Evolutionary conservation across 2,797 vertebrate genomes (phyloP), one percentile per base, ranked within the genome.

Genomic region (Valencia hispanica): DNA sequence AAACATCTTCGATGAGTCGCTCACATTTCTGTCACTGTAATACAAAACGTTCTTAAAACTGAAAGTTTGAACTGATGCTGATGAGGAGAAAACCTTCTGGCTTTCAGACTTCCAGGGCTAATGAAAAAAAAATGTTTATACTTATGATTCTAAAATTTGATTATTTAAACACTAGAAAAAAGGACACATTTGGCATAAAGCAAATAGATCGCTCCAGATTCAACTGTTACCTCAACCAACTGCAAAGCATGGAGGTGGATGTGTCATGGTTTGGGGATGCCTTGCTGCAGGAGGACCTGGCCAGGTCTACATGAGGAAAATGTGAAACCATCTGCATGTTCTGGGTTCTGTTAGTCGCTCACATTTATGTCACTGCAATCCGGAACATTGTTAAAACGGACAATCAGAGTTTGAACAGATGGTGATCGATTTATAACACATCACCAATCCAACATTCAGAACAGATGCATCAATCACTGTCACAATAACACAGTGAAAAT

Each of bases 401-500:
- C 57, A 69, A 48, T 84, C 72, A 27, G 61, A 74, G 10, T 59
- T 77, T 30, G 48, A 80, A 74, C 34, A 68, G 20, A 34, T 79
- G 75, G 70, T 50, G 12, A 78, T 70, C 66, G 66, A 59, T 76
- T 72, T 41, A 66, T 43, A 63, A 78, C 36, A 70, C 59, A 59
- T 83, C 77, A 68, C 80, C 79, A 82, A 75, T 76, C 79, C 6
- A 17, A 72, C 73, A 83, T 77, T 91, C 68, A 63, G n/a, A 69
- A 78, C 25, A 30, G 77, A 79, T 45, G 72, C 80, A 82, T 75
- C 57, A 57, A 65, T 81, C 63, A 20, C 53, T 1, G 72, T 78
- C 74, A 79, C 83, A 82, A 86, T 4, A 77, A 75, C 59, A 89
- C 86, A 85, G 82, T 88, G 75, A 79, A 77, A 92, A 87, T 89